These are phyloP conservation scores for Lepus oiostolus DNA, from an alignment of 2,797 vertebrate species.

Conservation along the genomic window DNA sequence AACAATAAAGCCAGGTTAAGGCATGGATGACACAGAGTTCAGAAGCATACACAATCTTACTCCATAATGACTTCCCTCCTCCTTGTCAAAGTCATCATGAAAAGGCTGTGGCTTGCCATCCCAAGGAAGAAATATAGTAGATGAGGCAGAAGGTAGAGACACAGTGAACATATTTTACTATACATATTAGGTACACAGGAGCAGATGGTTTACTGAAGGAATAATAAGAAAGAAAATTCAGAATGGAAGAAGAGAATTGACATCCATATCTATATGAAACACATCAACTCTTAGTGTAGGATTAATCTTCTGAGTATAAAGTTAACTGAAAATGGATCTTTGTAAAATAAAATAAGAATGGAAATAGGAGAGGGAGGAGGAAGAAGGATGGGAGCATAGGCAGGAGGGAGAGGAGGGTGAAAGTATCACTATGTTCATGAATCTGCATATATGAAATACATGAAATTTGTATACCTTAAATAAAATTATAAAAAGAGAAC, in stretches of 20 bases:
- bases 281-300: not conserved
- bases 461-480: too few relatives aligned
- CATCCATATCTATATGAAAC: not conserved
- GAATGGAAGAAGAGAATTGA: not conserved
- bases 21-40: not conserved
- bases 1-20: conserved; percentile 25
- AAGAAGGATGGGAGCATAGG: too few relatives aligned
- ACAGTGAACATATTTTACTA: not conserved
- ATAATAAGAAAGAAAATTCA: not conserved
- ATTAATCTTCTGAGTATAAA: too few relatives aligned
- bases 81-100: not conserved
- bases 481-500: too few relatives aligned
- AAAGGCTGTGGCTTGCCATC: not conserved
- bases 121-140: not conserved
- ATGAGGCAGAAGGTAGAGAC: rapidly evolving
- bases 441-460: too few relatives aligned
- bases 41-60: not conserved
- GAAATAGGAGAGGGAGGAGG: too few relatives aligned
- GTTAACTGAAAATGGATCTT: too few relatives aligned
- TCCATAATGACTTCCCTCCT: not conserved
- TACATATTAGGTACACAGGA: not conserved
- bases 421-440: too few relatives aligned
- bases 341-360: too few relatives aligned
- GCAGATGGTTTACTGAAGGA: not conserved
- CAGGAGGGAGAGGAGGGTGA: too few relatives aligned